Evolutionary conservation across 2,113 vertebrate species (phyloP), one percentile per base, ranked within the genome.

Genomic region (Myotis yumanensis): DNA sequence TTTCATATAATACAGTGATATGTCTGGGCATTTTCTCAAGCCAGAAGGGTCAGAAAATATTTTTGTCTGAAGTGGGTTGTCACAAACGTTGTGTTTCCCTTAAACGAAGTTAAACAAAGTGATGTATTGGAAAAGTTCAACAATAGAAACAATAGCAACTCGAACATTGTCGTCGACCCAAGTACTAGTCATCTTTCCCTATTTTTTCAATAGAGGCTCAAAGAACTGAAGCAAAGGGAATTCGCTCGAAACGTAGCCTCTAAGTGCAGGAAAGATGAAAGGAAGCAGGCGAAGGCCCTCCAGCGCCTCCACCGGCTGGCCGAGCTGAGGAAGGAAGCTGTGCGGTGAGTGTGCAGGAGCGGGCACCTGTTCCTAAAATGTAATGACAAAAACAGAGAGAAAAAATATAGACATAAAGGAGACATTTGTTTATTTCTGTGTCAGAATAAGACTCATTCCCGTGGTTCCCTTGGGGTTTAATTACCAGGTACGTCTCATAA

Each of bases 211-310:
- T 97, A 99, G 99, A 98, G 99, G 16, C 99, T 99, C 94, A 99
- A 99, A 98, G 99, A 99, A 90, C 98, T 99, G 98, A 99, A 99
- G 73, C 99, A 99, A 97, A 98, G 99, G 96, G 99, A 99, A 97
- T 99, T 99, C 96, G 99, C 99, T 97, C 97, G 99, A 95, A 99
- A 99, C 37, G 97, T 99, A 96, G 98, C 99, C 82, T 99, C 98
- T 84, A 99, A 99, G 97, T 99, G 99, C 86, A 98, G 98, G 62
- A 98, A 98, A 97, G 99, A 99, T 98, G 99, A 99, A 98, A 98
- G 97, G 94, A 99, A 99, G 87, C 99, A 99, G 97, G 99, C 99
- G 93, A 98, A 99, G 89, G 98, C 98, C 51, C 98, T 99, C 76
- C 99, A 98, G 97, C 98, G 98, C 72, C 97, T 99, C 86, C 99